These are phyloP conservation scores for Orthosia gothica DNA, from an alignment of 2,888 invertebrate species.

Conservation along the genomic window DNA sequence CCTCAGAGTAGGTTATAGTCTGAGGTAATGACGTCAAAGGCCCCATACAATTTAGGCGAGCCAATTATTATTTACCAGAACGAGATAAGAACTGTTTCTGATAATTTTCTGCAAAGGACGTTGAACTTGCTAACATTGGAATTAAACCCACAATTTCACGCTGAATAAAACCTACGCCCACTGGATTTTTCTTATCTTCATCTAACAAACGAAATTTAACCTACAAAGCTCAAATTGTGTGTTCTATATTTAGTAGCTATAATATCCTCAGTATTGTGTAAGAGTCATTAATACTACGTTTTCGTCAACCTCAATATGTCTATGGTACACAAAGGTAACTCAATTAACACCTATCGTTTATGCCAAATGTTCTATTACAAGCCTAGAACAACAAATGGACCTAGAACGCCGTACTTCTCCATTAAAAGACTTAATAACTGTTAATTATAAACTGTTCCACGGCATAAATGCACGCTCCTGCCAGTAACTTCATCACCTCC, in stretches of 20 bases:
- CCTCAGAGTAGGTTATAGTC: not conserved
- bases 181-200: conserved; percentile 24
- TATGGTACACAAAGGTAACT: conserved; percentile 27
- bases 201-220: conserved; percentile 11
- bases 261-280: conserved; percentile 16
- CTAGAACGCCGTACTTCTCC: conserved; percentile 3
- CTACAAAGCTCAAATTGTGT: conserved; percentile 1
- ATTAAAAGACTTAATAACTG: conserved; percentile 8
- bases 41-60: not conserved
- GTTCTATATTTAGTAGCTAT: conserved; percentile 4
- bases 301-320: conserved; percentile 45
- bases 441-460: conserved; percentile 23
- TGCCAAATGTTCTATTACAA: conserved; percentile 36
- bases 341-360: conserved; percentile 45
- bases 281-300: conserved; percentile 28
- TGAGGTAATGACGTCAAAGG: not conserved
- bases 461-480: conserved; percentile 38
- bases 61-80: conserved; percentile 18
- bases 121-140: conserved; percentile 1
- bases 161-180: not conserved
- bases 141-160: conserved; percentile 9
- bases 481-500: conserved; percentile 53
- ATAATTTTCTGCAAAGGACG: not conserved
- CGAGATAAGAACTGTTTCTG: not conserved
- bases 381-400: conserved; percentile 14